Evolutionary conservation across 2,113 vertebrate genomes (phyloP).

Genomic region (Lipotes vexillifer): DNA sequence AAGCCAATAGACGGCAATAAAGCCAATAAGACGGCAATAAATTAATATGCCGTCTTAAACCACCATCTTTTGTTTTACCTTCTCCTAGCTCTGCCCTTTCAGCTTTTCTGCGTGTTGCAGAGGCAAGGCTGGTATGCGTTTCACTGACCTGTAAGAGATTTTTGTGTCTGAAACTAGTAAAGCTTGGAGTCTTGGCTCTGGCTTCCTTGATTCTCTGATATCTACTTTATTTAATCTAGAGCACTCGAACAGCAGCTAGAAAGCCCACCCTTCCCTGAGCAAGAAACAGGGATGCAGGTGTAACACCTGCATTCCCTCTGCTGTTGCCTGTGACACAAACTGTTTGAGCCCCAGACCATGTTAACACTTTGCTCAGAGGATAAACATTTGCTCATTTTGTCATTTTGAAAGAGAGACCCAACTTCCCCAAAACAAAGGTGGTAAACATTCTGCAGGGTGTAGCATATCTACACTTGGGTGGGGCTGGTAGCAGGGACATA

Average conservation of each 20-base stretch:
- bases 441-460: slow-evolving; percentile 38
- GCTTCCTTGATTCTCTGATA: neutral
- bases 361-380: neutral
- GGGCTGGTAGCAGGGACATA: neutral
- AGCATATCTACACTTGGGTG: neutral
- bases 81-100: neutral
- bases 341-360: neutral
- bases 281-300: neutral
- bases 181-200: neutral
- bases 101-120: neutral
- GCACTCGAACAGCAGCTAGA: neutral
- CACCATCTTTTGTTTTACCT: slow-evolving; percentile 2
- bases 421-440: slow-evolving; percentile 23
- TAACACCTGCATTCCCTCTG: neutral
- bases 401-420: slow-evolving; percentile 63
- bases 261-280: neutral
- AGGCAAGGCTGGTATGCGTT: neutral
- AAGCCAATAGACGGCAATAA: slow-evolving; percentile 44
- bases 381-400: neutral
- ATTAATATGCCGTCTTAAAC: slow-evolving; percentile 20
- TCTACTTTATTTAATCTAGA: neutral
- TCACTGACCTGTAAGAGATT: neutral
- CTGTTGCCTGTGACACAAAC: neutral
- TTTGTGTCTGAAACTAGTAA: neutral
- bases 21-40: slow-evolving; percentile 37